Evolutionary conservation across 2,113 vertebrate genomes (phyloP), one percentile per base, ranked within the genome.

Genomic region (Gopherus evgoodei): DNA sequence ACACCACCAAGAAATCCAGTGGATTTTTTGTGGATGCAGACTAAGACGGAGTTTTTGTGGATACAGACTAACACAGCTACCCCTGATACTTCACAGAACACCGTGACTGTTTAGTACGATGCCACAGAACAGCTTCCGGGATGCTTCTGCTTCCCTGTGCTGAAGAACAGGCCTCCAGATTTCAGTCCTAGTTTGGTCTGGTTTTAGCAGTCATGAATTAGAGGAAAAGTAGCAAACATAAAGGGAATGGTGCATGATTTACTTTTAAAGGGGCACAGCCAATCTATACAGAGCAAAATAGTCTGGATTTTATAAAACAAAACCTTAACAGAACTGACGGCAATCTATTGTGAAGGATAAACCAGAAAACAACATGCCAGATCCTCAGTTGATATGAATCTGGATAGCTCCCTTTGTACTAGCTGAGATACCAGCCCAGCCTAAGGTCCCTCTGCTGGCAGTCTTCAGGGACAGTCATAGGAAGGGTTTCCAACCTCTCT

Each of bases 101-200:
- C 38, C 59, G 42, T 49, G 54, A 83, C 21, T 0, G 0, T 10
- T 38, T 38, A 72, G 19, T 72, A 72, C 2, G 38, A 78, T 14
- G 38, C 75, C 25, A 44, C 0, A 12, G 6, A 78, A 6, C 14
- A 0, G 3, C 72, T 52, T 31, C 0, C 1, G 11, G 75, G 49
- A 31, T 8, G 2, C 81, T 84, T 52, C 80, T 80, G 79, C 69
- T 42, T 76, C 24, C 31, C 69, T 4, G 25, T 3, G 49, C 42
- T 35, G 14, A 31, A 4, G 62, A 8, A 2, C 0, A 1, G 59
- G 62, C 1, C 1, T 11, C 72, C 5, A 4, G 13, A n/a, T 16
- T 31, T 35, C 38, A 35, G 5, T 11, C 52, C 7, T 14, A 35
- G 50, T 35, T 3, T 65, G 49, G 62, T 72, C 76, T 38, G 0